Evolutionary conservation across 1,140 invertebrate genomes (phyloP), one percentile per base, ranked within the genome.

Genomic region (Halotydeus destructor): DNA sequence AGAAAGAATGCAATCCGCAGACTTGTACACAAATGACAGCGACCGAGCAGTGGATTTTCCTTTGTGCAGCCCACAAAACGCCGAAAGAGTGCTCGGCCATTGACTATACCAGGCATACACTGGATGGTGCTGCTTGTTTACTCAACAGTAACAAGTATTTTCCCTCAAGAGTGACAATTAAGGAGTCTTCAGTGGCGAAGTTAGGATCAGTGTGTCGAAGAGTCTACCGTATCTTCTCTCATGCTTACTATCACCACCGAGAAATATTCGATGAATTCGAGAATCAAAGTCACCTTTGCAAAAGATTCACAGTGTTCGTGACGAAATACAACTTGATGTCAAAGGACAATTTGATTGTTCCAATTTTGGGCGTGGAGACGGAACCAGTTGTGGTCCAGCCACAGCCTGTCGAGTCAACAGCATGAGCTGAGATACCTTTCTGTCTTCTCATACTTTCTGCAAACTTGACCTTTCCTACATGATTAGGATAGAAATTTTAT

Each of bases 91-190:
- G 94, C 64, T 85, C 93, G 41, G 94, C 94, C 16, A 98, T 99
- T 59, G 93, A 99, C 62, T 99, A 99, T 55, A 98, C 93, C 1
- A 68, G 93, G 51, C 94, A 99, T 58, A 99, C 94, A n/a, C 64
- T 99, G 38, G 94, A 99, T 64, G 93, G 93, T 16, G 93, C 94
- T 43, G 89, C 93, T 38, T 96, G 89, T 68, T 67, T 98, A 46
- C 69, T 99, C 24, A 99, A 98, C 65, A 94, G 85, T 61, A 97
- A 96, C 63, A 97, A 97, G 71, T 98, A 99, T 65, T 99, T 99
- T 65, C 93, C 93, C 45, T 97, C 89, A 74, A 91, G 88, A 61
- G 84, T 98, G 9, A 94, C 83, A 60, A 97, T 98, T 54, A 96
- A 97, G 61, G 93, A 98, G 57, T 88, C 91, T 16, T 97, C 89